These are phyloP conservation scores for Isoperla grammatica DNA, from an alignment of 2,888 invertebrate genomes.

Conservation along the genomic window DNA sequence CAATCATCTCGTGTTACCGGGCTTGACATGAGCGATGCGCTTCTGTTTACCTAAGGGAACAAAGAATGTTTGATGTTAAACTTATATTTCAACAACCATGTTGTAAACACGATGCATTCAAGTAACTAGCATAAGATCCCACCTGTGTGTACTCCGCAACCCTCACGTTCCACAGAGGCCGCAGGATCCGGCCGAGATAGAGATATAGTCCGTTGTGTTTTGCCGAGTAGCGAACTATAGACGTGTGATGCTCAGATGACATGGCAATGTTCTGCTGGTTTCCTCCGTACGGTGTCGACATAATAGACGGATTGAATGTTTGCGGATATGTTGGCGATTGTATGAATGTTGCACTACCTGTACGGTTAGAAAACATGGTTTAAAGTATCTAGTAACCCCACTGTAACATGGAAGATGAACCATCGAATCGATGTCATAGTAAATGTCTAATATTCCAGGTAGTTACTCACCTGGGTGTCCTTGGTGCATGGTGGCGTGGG, in stretches of 20 bases:
- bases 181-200: conserved; percentile 79
- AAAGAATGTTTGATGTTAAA: conserved; percentile 7
- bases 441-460: too few relatives aligned
- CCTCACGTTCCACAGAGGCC: conserved; percentile 81
- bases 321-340: too few relatives aligned
- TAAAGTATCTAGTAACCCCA: too few relatives aligned
- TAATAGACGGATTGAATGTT: not conserved
- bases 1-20: conserved; percentile 65
- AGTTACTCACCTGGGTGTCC: too few relatives aligned
- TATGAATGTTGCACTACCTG: too few relatives aligned
- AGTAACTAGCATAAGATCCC: conserved; percentile 33
- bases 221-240: conserved; percentile 57
- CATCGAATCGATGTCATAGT: too few relatives aligned
- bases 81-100: too few relatives aligned
- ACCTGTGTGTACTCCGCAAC: conserved; percentile 48
- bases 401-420: too few relatives aligned
- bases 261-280: too few relatives aligned
- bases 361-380: too few relatives aligned
- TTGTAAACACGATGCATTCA: too few relatives aligned
- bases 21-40: conserved; percentile 48
- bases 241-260: conserved; percentile 8
- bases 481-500: conserved; percentile 1
- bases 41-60: not conserved
- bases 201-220: conserved; percentile 93
- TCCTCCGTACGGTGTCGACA: not conserved